Evolutionary conservation across 2,888 invertebrate species (phyloP).

Genomic region (Idaea dimidiata): DNA sequence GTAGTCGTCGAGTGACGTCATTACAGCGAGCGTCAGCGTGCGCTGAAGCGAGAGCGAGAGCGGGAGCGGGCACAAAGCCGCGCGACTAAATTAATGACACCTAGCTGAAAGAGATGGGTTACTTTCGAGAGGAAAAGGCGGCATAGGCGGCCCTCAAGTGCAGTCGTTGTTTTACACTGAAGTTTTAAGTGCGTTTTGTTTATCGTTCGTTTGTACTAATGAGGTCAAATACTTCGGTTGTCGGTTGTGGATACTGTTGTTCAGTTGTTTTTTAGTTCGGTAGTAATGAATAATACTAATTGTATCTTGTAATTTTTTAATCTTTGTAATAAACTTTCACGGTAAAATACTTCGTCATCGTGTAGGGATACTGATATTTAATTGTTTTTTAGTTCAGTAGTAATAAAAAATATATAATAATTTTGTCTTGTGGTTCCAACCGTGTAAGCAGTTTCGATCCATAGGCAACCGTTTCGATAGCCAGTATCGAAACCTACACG

Average conservation of each 20-base stretch:
- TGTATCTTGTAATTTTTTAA: too few species aligned
- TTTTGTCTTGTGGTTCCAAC: too few species aligned
- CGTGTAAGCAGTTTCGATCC: too few species aligned
- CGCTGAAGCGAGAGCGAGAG: conserved; percentile 36
- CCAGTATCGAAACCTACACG: too few species aligned
- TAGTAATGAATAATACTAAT: too few species aligned
- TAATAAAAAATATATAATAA: too few species aligned
- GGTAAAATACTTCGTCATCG: conserved; percentile 58
- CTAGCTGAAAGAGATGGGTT: conserved; percentile 78
- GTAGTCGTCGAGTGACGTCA: conserved; percentile 53
- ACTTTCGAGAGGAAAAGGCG: conserved; percentile 79
- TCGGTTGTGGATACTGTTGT: not conserved
- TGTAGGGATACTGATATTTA: not conserved
- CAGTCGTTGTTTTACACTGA: conserved; percentile 56
- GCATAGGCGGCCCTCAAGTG: conserved; percentile 35
- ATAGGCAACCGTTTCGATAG: too few species aligned
- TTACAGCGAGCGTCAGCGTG: conserved; percentile 39
- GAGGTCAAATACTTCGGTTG: conserved; percentile 64
- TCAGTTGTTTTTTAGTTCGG: not conserved
- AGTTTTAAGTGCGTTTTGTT: conserved; percentile 68
- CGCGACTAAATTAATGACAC: conserved; percentile 73
- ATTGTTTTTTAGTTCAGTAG: not conserved
- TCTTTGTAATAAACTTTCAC: conserved; percentile 74
- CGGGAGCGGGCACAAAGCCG: conserved; percentile 45
- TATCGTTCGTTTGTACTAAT: conserved; percentile 70